phyloP scores from a whole-genome alignment of 2,797 vertebrate species.

The Arctocebus calabarensis region DNA sequence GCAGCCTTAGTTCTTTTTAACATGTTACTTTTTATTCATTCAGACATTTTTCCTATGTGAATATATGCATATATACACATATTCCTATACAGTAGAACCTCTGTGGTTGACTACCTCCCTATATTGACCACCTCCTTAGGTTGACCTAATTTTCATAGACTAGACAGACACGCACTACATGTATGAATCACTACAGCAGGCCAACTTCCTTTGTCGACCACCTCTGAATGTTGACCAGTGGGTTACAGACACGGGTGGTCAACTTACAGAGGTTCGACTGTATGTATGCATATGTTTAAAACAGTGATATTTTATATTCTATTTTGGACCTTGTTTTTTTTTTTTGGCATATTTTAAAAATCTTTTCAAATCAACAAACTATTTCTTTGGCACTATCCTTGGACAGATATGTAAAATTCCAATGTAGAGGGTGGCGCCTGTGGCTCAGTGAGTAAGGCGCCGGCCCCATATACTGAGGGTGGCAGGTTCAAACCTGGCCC shows the following conservation, averaged over 20 bases:
- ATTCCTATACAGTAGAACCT: not conserved
- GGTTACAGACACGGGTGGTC: too few relatives aligned
- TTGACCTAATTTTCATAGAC: too few relatives aligned
- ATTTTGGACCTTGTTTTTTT: slow-evolving; percentile 5
- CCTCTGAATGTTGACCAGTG: too few relatives aligned
- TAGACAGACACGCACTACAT: too few relatives aligned
- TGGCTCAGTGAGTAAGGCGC: too few relatives aligned
- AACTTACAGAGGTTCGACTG: too few relatives aligned
- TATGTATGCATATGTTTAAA: not conserved
- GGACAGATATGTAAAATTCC: not conserved
- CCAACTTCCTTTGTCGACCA: too few relatives aligned
- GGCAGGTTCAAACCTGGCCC: too few relatives aligned
- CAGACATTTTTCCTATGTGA: not conserved
- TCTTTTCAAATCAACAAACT: not conserved
- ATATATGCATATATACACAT: not conserved
- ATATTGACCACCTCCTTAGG: too few relatives aligned
- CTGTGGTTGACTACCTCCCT: too few relatives aligned
- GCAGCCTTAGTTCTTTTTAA: not conserved
- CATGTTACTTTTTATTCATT: not conserved
- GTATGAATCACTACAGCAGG: too few relatives aligned
- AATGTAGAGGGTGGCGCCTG: not conserved
- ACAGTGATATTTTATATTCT: not conserved
- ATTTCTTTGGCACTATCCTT: not conserved
- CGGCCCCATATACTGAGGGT: too few relatives aligned
- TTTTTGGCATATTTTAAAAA: slow-evolving; percentile 8